Conservation (phyloP, 2,888 invertebrate genomes). For the Diogma glabrata region DNA sequence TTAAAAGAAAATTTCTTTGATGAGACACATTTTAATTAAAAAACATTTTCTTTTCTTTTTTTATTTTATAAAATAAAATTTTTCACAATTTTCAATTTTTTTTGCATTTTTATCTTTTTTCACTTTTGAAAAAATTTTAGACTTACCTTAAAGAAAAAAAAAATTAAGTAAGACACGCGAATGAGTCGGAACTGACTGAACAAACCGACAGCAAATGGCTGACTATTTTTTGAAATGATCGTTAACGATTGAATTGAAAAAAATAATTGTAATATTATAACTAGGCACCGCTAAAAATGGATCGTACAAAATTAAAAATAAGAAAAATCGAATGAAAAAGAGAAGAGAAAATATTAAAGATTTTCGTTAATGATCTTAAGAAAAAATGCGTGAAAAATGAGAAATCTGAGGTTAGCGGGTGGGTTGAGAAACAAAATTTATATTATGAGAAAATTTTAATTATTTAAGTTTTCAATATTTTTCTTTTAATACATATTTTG, state of each 20-base stretch:
- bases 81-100: conserved; percentile 8
- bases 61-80: conserved; percentile 4
- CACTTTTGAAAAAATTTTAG: conserved; percentile 12
- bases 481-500: no score
- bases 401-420: conserved; percentile 15
- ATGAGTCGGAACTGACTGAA: conserved; percentile 37
- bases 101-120: conserved; percentile 1
- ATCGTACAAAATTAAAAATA: conserved; percentile 28
- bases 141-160: conserved; percentile 38
- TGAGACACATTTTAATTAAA: conserved; percentile 9
- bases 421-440: not conserved
- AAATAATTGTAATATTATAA: conserved; percentile 20
- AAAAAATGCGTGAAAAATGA: not conserved
- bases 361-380: no score
- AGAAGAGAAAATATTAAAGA: not conserved
- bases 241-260: conserved; percentile 25
- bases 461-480: no score
- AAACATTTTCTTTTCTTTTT: not conserved
- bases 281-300: conserved; percentile 36
- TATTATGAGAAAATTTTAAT: no score
- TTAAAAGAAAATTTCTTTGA: not conserved
- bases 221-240: conserved; percentile 33
- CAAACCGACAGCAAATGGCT: conserved; percentile 39
- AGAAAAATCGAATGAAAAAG: not conserved
- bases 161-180: conserved; percentile 34